These are phyloP conservation scores for Periparus ater DNA, from an alignment of 2,797 vertebrate species.

Conservation along the genomic window DNA sequence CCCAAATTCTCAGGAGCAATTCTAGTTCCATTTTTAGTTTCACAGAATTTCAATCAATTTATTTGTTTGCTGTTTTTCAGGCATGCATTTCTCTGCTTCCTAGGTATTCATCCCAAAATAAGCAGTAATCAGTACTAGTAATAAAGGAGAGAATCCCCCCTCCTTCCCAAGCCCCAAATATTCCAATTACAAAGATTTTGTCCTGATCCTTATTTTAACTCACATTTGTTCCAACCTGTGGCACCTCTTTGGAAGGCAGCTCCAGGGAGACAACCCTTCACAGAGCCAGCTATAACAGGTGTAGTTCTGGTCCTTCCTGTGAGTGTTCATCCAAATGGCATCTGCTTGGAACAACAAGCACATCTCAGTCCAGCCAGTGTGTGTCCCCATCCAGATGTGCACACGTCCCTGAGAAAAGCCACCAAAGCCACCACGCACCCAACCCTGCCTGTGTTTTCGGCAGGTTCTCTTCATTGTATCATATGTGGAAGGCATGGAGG, in stretches of 20 bases:
- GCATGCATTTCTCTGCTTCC: background rate
- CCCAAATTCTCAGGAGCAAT: background rate
- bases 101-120: background rate
- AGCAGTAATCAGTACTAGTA: background rate
- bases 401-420: background rate
- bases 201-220: background rate
- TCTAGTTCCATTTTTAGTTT: background rate
- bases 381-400: background rate
- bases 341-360: background rate
- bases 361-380: background rate
- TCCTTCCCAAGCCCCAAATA: background rate
- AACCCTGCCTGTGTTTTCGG: background rate
- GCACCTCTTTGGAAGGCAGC: background rate
- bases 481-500: rapidly evolving
- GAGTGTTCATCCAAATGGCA: background rate
- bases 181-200: background rate
- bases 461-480: background rate
- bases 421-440: background rate
- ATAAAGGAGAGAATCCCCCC: background rate
- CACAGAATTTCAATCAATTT: background rate
- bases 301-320: background rate
- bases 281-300: background rate
- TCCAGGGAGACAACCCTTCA: background rate
- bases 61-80: background rate
- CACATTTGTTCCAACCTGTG: background rate